phyloP scores from a whole-genome alignment of 2,797 vertebrate species.

The Amblyraja radiata region DNA sequence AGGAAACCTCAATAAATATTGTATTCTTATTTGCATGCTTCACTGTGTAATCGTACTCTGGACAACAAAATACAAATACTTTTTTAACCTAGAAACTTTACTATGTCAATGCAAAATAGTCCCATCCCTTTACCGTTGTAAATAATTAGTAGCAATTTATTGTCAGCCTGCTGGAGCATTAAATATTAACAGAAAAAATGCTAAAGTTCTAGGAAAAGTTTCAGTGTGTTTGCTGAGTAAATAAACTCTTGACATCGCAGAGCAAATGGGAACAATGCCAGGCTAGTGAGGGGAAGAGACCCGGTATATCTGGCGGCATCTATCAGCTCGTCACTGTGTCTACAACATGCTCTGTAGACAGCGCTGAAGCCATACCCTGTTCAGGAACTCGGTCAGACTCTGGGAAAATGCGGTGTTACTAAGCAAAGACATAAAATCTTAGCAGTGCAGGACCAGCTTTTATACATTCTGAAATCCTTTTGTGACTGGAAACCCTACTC shows the following conservation, averaged over 20 bases:
- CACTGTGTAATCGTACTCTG: neutral
- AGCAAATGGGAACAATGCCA: slow-evolving; percentile 67
- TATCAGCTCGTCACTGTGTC: slow-evolving; percentile 67
- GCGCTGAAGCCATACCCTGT: slow-evolving; percentile 68
- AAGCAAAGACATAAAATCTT: slow-evolving; percentile 26
- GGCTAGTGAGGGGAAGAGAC: slow-evolving; percentile 63
- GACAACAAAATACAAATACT: slow-evolving; percentile 6
- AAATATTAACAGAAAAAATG: slow-evolving; percentile 24
- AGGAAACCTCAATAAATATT: neutral
- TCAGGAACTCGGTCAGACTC: slow-evolving; percentile 57
- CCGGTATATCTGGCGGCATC: slow-evolving; percentile 64
- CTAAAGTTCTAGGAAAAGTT: slow-evolving; percentile 33
- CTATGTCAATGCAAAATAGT: neutral
- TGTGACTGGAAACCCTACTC: slow-evolving; percentile 4
- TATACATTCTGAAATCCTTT: neutral
- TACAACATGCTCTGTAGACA: slow-evolving; percentile 61
- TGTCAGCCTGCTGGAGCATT: neutral
- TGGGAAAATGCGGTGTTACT: slow-evolving; percentile 51
- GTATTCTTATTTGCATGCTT: neutral
- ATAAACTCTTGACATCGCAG: slow-evolving; percentile 61
- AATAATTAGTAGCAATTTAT: slow-evolving; percentile 29
- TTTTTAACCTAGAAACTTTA: slow-evolving; percentile 17
- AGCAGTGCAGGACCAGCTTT: neutral
- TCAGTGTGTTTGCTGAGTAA: slow-evolving; percentile 68
- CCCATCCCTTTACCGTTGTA: neutral